Evolutionary conservation across 1,140 invertebrate species (phyloP), one percentile per base, ranked within the genome.

Genomic region (Vanessa tameamea): DNA sequence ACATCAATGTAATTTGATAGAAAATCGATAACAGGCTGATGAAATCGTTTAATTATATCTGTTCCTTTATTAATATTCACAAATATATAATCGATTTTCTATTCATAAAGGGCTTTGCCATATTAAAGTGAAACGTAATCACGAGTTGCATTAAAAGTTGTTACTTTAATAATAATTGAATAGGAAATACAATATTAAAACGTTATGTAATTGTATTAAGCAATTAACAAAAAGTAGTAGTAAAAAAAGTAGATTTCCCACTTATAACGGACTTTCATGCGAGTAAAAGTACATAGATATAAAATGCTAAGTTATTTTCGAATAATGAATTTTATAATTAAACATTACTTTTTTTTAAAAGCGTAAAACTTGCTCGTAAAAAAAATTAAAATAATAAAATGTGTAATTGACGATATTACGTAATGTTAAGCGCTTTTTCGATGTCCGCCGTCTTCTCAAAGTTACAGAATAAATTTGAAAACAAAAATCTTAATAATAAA

Each of bases 61-160:
- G 23, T 63, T 65, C 20, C 37, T 47, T 31, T 47, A 72, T 57
- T 65, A 65, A 65, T 53, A 72, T 66, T 72, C 37, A 72, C 50
- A 65, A 65, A 65, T 72, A 47, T 72, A 51, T 23, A 20, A 63
- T 71, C 59, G 26, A 72, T 72, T 64, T 72, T 64, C 50, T 26
- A 55, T 16, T n/a, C 15, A 26, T 43, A 72, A 48, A 72, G 13
- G 51, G 63, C 61, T 47, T 57, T 11, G 63, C 51, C 50, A 53
- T 72, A 55, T 72, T 57, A 47, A 15, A 51, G 26, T 47, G 57
- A 15, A 37, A 7, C 15, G 26, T 8, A 61, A 61, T 37, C 12
- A 37, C 26, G 2, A 15, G 23, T 15, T 12, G 7, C 57, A 61
- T 61, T 61, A 61, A 26, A 61, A 14, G 31, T 15, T 37, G 31